Conservation (phyloP, 2,888 invertebrate genomes). For the Thelaira solivaga region DNA sequence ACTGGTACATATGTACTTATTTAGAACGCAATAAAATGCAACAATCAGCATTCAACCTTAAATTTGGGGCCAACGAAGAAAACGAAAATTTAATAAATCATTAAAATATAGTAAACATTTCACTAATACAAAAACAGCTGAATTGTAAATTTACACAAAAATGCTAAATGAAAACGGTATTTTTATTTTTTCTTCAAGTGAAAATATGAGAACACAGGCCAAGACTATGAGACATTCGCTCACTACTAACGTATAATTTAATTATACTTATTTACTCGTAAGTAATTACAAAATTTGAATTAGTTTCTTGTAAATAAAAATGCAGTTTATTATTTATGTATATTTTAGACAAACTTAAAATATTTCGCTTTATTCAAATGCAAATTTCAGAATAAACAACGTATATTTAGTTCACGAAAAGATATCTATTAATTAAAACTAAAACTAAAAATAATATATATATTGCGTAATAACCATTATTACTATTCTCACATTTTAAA, state of each 20-base stretch:
- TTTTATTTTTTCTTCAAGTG: neutral
- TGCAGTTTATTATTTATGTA: neutral
- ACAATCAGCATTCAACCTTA: constrained; percentile 50
- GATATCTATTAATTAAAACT: neutral
- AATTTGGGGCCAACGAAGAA: constrained; percentile 2
- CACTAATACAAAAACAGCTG: constrained; percentile 41
- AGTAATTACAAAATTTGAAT: constrained; percentile 4
- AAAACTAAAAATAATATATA: neutral
- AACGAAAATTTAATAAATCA: neutral
- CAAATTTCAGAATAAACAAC: constrained; percentile 23
- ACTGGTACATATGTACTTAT: neutral
- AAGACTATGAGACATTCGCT: constrained; percentile 33
- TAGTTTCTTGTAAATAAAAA: neutral
- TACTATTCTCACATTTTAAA: neutral
- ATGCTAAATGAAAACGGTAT: neutral
- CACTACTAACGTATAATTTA: too few relatives aligned
- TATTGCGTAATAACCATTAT: neutral
- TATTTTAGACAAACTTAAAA: constrained; percentile 6
- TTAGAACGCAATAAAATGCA: constrained; percentile 47
- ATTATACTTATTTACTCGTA: constrained; percentile 15
- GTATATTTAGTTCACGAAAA: constrained; percentile 19
- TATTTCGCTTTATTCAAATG: constrained; percentile 49
- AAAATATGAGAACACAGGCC: constrained; percentile 33
- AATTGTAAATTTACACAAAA: constrained; percentile 7
- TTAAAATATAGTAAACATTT: constrained; percentile 51